A percentile compares a stretch with the other conserved stretches of the same genome.
These are phyloP conservation scores for Nemurella pictetii DNA, from an alignment of 2,888 invertebrate species.

Conservation along the genomic window DNA sequence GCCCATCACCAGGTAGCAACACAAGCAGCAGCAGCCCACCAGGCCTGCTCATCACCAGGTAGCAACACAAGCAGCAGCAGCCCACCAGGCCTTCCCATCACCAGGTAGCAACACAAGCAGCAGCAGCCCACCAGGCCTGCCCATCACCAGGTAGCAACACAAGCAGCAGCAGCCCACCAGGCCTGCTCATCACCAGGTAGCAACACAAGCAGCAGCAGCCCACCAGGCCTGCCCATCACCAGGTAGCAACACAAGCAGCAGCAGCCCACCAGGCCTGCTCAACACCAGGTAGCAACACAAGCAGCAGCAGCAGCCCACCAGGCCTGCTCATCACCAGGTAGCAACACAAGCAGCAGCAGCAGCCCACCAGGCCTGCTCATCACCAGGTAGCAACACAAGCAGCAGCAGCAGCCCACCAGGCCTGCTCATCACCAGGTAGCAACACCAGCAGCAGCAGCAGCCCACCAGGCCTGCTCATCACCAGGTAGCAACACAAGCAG, in stretches of 20 bases:
- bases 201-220: too few relatives aligned
- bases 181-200: too few relatives aligned
- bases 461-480: too few relatives aligned
- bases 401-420: conserved; percentile 46
- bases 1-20: too few relatives aligned
- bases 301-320: neutral
- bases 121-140: conserved; percentile 50
- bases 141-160: conserved; percentile 56
- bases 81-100: too few relatives aligned
- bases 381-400: too few relatives aligned
- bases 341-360: neutral
- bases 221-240: conserved; percentile 56
- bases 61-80: conserved; percentile 28
- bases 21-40: neutral
- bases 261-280: too few relatives aligned
- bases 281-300: too few relatives aligned
- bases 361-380: too few relatives aligned
- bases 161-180: too few relatives aligned
- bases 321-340: conserved; percentile 61
- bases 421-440: conserved; percentile 58
- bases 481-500: too few relatives aligned
- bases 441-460: neutral
- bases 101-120: too few relatives aligned
- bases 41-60: conserved; percentile 60
- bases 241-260: conserved; percentile 49